Evolutionary conservation across 2,888 invertebrate genomes (phyloP), one percentile per base, ranked within the genome.

Genomic region (Tuberolachnus salignus): DNA sequence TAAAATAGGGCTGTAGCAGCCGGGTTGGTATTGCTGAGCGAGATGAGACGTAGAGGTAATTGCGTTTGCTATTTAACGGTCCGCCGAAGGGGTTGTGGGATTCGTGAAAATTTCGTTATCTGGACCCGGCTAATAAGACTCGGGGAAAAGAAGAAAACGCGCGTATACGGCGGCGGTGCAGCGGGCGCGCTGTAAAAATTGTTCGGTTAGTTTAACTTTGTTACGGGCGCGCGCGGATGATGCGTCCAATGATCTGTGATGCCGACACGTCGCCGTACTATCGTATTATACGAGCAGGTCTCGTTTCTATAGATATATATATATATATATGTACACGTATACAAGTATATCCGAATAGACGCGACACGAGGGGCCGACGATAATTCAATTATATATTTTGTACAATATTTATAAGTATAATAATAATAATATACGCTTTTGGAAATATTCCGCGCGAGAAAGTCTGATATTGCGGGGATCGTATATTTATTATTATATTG

Each of bases 191-290:
- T 13, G 59, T 49, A 21, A 51, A 69, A 75, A 44, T 34, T 78
- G 67, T 78, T 78, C 78, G 78, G 78, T 78, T 78, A 78, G 78
- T 78, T 78, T 78, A 78, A 78, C 78, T 69, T 69, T 61, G 69
- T 78, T 78, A 74, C 64, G 13, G 8, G 34, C 66, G 67, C 16
- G 8, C 11, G 21, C 53, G 19, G 53, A 53, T 8, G 34, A 55
- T 34, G 19, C 34, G 46, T 61, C 78, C 78, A 69, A 78, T 78
- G 78, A 78, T 69, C 69, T 49, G 67, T 59, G 59, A 59, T 19
- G 44, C 23, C 21, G 74, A 64, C 74, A 74, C 74, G 74, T 74
- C 64, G 53, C 53, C 61, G 51, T 23, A n/a, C 14, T 16, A 6
- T 3, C 34, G 34, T 34, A 34, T 34, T 4, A 4, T 34, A 34